Conservation (phyloP, 2,113 vertebrate species). For the Aegithalos caudatus region DNA sequence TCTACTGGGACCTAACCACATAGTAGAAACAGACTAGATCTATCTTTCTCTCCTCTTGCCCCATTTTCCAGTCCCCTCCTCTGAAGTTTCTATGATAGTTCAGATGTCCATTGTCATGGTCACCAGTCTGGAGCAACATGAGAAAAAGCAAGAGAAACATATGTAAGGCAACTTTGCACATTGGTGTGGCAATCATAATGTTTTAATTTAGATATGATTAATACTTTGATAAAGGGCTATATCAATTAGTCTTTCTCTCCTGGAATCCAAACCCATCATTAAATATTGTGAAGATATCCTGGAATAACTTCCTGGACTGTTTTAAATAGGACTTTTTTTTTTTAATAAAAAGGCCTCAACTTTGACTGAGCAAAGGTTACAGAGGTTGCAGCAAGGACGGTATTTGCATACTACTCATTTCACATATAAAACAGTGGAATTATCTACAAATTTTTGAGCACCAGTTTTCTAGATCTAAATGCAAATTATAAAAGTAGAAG, state of each 20-base stretch:
- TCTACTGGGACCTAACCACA: background rate
- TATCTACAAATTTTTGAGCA: background rate
- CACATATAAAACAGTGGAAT: background rate
- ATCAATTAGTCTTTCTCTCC: background rate
- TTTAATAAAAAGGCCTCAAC: background rate
- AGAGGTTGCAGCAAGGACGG: background rate
- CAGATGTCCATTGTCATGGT: background rate
- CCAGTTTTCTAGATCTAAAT: background rate
- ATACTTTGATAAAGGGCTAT: background rate
- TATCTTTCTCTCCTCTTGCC: background rate
- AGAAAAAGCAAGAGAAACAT: background rate
- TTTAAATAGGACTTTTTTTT: background rate
- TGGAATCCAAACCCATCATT: background rate
- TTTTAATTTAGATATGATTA: background rate
- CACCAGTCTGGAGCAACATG: background rate
- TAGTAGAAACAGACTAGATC: background rate
- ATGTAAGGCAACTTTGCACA: background rate
- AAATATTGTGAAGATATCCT: background rate
- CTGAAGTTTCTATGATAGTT: background rate
- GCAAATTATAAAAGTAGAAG: background rate
- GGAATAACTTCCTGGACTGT: background rate
- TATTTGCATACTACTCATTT: background rate
- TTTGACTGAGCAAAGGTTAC: background rate
- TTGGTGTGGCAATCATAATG: accelerated
- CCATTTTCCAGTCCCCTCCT: background rate